Percentiles rank a stretch among this genome's conserved stretches.
Conservation (phyloP, 2,888 invertebrate species). For the Thalpophila matura region DNA sequence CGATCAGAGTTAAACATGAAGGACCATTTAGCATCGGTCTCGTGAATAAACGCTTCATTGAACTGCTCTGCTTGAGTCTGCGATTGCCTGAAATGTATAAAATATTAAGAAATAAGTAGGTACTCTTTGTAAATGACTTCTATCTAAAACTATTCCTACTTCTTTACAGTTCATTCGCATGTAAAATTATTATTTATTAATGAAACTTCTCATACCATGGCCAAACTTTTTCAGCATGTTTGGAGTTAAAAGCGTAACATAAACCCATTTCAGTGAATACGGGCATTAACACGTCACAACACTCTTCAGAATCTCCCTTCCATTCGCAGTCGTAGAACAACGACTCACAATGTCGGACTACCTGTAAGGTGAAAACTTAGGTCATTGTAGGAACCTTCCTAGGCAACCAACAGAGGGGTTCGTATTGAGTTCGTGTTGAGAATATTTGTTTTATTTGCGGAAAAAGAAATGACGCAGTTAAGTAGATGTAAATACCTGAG, state of each 20-base stretch:
- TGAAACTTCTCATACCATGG: conserved; percentile 81
- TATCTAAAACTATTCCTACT: not conserved
- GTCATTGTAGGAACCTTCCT: no score
- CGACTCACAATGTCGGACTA: conserved; percentile 91
- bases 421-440: no score
- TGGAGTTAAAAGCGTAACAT: conserved; percentile 93
- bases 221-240: conserved; percentile 90
- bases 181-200: not conserved
- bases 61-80: conserved; percentile 81
- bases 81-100: conserved; percentile 76
- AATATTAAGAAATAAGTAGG: not conserved
- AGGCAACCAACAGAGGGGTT: no score
- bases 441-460: no score
- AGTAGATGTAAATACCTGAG: no score
- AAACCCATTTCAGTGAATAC: conserved; percentile 94
- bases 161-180: not conserved
- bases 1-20: conserved; percentile 89
- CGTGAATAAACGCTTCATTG: conserved; percentile 91
- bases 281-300: conserved; percentile 92
- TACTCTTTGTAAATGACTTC: no score
- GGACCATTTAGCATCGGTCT: conserved; percentile 93
- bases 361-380: conserved; percentile 74
- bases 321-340: conserved; percentile 92
- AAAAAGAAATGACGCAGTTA: no score
- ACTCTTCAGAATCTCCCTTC: conserved; percentile 92